Base-by-base conservation (phyloP, 2,888 invertebrate genomes). In the Lepidocyrtoides sp. region DNA sequence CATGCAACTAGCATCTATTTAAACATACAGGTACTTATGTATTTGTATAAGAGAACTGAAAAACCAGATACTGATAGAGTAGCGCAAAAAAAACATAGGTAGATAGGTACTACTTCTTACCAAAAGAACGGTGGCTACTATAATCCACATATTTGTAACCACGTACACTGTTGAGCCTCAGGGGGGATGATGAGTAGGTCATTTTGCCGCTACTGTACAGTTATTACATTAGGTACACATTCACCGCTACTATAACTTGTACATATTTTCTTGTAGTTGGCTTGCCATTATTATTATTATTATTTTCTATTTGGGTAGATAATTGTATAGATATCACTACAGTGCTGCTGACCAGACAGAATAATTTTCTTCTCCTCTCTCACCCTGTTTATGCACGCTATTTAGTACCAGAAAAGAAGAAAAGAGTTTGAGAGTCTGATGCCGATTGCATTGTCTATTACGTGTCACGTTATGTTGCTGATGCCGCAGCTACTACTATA, bases 101-200 rank as follows among this genome's bases (percentile, higher is more conserved):
- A 36, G 36, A 36, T 17, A n/a, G n/a, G n/a, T n/a, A 51, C 51
- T 79, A 57, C 41, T 20, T 8, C 89, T 89, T 89, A 91, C 91
- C 85, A 91, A 44, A 23, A 91, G 82, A 41, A 91, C 86, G 51
- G 85, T 89, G 77, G 89, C 89, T 72, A 91, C 79, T 48, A 91
- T 84, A 72, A 91, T 89, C 91, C 91, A 91, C 91, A 89, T 91
- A 79, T 79, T 85, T 84, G 90, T 79, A 90, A 63, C 85, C 90
- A 90, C 48, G 89, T 81, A 85, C 63, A 79, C 66, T 77, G 63
- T 66, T 66, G 44, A 36, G 85, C 79, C 85, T 85, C 90, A 79
- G 69, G 85, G 69, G 90, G 44, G 51, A 84, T 85, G 69, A 79
- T 85, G 69, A 79, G 90, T 63, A 79, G 69, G 85, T 90, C 90